Conservation (phyloP, 2,888 invertebrate genomes). For the Phalera bucephala region DNA sequence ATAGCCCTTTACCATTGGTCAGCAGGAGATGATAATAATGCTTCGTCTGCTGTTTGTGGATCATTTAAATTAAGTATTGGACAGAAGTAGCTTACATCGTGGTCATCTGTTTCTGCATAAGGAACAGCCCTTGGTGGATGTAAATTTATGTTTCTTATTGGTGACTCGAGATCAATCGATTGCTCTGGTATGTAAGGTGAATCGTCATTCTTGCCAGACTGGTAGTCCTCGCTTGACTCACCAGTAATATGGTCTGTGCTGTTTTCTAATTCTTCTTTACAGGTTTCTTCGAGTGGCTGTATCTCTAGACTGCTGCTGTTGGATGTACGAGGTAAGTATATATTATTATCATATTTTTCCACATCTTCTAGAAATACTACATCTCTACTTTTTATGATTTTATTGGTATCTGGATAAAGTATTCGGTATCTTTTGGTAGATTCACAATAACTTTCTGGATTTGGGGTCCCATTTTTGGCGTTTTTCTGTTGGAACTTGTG, state of each 20-base stretch:
- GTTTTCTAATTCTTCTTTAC: too few relatives aligned
- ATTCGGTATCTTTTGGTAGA: slow-evolving; percentile 6
- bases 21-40: slow-evolving; percentile 12
- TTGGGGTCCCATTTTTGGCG: too few relatives aligned
- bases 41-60: slow-evolving; percentile 14
- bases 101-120: background rate
- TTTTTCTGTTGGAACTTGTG: too few relatives aligned
- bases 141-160: slow-evolving; percentile 17
- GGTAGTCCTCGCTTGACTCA: background rate
- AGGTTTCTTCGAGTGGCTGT: too few relatives aligned
- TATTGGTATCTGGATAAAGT: slow-evolving; percentile 5
- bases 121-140: slow-evolving; percentile 9
- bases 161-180: slow-evolving; percentile 1
- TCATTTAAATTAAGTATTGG: slow-evolving; percentile 11
- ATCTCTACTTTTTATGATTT: slow-evolving; percentile 15
- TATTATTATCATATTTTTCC: background rate
- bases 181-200: slow-evolving; percentile 11
- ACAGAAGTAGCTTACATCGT: slow-evolving; percentile 12
- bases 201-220: slow-evolving; percentile 9
- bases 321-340: too few relatives aligned
- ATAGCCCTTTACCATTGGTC: slow-evolving; percentile 14
- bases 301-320: too few relatives aligned
- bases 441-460: slow-evolving; percentile 8
- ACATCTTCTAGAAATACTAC: slow-evolving; percentile 12
- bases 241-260: too few relatives aligned